Evolutionary conservation across 2,797 vertebrate species (phyloP).

Genomic region (Sebastes diaconus): DNA sequence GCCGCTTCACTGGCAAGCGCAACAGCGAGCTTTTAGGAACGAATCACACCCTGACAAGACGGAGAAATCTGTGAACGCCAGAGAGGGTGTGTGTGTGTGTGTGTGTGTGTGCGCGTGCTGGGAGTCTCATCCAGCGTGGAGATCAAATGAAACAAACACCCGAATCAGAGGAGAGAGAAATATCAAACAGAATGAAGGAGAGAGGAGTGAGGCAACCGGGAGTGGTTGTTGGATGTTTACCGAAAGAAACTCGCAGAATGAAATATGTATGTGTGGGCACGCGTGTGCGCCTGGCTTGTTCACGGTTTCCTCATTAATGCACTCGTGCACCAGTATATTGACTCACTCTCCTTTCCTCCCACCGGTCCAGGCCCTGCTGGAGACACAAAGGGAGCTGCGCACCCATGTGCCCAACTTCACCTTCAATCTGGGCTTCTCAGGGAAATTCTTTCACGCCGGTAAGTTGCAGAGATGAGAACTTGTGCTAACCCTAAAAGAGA

Average conservation of each 20-base stretch:
- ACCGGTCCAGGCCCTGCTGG: slow-evolving; percentile 88
- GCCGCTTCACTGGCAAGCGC: slow-evolving; percentile 45
- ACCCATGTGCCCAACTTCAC: slow-evolving; percentile 97
- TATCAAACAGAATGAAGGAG: slow-evolving; percentile 77
- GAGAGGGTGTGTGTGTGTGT: slow-evolving; percentile 6
- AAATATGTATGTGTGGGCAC: slow-evolving; percentile 68
- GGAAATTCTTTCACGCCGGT: slow-evolving; percentile 99
- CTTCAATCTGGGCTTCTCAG: slow-evolving; percentile 99
- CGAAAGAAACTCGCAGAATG: slow-evolving; percentile 60
- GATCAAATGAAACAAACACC: slow-evolving; percentile 81
- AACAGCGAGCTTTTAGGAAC: slow-evolving; percentile 61
- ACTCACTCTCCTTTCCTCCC: slow-evolving; percentile 44
- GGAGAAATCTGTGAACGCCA: slow-evolving; percentile 37
- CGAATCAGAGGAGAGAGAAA: slow-evolving; percentile 72
- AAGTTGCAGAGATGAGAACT: slow-evolving; percentile 51
- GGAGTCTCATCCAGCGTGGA: slow-evolving; percentile 63
- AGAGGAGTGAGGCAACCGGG: slow-evolving; percentile 62
- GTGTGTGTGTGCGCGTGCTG: not conserved
- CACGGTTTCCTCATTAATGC: slow-evolving; percentile 47
- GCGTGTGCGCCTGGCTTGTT: slow-evolving; percentile 11
- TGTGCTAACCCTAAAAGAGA: not conserved
- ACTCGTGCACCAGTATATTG: slow-evolving; percentile 24
- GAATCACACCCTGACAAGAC: slow-evolving; percentile 67
- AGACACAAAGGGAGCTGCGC: slow-evolving; percentile 93
- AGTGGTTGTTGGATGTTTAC: slow-evolving; percentile 70